phyloP scores from a whole-genome alignment of 2,888 invertebrate genomes.

The Dynastes tityus region DNA sequence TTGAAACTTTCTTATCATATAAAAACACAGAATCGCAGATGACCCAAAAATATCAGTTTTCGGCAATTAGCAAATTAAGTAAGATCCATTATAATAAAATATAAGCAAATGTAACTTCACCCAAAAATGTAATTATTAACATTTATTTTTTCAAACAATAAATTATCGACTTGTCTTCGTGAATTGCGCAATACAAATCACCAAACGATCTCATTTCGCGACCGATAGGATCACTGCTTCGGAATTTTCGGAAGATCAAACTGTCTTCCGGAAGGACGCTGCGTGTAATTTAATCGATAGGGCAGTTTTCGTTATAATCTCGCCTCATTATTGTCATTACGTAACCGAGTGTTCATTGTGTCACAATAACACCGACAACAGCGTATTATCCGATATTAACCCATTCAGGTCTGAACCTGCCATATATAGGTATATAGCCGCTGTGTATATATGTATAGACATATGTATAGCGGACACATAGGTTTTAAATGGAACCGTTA shows the following conservation, averaged over 20 bases:
- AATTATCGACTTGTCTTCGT: too few species aligned
- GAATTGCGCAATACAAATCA: too few species aligned
- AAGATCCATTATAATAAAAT: too few species aligned
- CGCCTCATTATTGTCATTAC: conserved; percentile 40
- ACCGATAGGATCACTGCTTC: conserved; percentile 5
- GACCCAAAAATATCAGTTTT: too few species aligned
- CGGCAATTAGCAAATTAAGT: too few species aligned
- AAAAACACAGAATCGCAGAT: too few species aligned
- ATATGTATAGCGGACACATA: background rate
- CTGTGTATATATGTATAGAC: background rate
- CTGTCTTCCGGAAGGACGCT: conserved; percentile 12
- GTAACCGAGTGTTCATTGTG: conserved; percentile 7
- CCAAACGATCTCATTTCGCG: background rate
- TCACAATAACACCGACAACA: conserved; percentile 15
- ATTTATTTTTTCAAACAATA: too few species aligned
- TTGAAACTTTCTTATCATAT: too few species aligned
- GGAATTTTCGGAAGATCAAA: conserved; percentile 16
- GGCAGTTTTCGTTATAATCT: conserved; percentile 34
- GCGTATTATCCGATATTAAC: background rate
- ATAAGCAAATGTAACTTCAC: too few species aligned
- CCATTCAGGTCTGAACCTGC: background rate
- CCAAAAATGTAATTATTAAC: too few species aligned
- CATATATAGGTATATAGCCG: conserved; percentile 2
- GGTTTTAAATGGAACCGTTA: conserved; percentile 30
- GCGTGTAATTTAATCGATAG: conserved; percentile 36